Conservation (phyloP, 2,113 vertebrate species). For the Micromys minutus region DNA sequence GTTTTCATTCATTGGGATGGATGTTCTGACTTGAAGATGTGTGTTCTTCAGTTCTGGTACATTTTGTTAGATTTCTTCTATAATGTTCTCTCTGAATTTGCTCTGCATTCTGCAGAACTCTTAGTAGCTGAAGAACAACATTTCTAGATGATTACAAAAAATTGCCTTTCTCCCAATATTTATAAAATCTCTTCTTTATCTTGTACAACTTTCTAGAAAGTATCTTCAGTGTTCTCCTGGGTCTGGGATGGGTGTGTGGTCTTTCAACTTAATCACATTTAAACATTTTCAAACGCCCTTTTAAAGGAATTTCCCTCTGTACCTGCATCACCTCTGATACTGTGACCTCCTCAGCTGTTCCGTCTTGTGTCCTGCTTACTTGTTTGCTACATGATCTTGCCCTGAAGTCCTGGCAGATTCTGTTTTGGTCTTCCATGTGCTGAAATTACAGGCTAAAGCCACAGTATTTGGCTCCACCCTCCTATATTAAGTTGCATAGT, state of each 20-base stretch:
- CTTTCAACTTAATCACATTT: not conserved
- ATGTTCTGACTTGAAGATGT: not conserved
- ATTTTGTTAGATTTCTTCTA: conserved; percentile 1
- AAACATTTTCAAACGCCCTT: not conserved
- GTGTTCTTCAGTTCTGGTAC: not conserved
- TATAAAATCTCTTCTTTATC: not conserved
- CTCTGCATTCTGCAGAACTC: not conserved
- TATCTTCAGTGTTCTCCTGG: not conserved
- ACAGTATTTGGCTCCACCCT: not conserved
- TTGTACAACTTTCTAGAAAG: not conserved
- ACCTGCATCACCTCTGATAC: not conserved
- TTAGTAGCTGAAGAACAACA: not conserved
- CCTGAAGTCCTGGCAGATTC: not conserved
- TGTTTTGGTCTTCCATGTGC: no score
- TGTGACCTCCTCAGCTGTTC: not conserved
- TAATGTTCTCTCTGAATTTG: not conserved
- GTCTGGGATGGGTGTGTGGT: not conserved
- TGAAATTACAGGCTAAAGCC: no score
- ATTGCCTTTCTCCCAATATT: not conserved
- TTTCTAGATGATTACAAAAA: not conserved
- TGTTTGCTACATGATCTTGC: not conserved
- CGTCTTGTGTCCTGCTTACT: no score
- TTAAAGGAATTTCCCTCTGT: not conserved
- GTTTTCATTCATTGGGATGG: not conserved
- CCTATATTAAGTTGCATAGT: not conserved